Evolutionary conservation across 2,113 vertebrate genomes (phyloP), one percentile per base, ranked within the genome.

Genomic region (Tor tambroides): DNA sequence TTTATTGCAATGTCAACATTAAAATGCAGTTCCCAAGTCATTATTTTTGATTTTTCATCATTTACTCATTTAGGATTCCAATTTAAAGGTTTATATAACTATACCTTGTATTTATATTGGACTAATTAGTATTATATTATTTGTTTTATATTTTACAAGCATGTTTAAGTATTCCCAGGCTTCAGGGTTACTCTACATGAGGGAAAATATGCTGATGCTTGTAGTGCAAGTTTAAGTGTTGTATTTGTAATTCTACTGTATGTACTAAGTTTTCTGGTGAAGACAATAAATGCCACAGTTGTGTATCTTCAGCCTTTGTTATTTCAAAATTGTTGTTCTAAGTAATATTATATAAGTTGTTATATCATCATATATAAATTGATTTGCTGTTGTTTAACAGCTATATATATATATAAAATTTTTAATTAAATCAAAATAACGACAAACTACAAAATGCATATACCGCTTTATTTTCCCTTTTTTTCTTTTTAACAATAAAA

Each of bases 401-500:
- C 6, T 30, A 30, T 67, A 49, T 15, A 49, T 49, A 15, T 49
- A 49, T 49, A 49, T 38, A 38, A 0, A 38, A 41, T 15, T 51
- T 51, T 5, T 17, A 5, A 51, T 15, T 15, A 32, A 30, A 23
- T 30, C 10, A 26, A 10, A 84, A 72, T 54, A 67, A 82, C 0
- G 69, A 86, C 69, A 90, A 54, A 85, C 54, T 23, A 65, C 56
- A 72, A 63, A 49, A 32, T 77, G 56, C 77, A 75, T 79, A 88
- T 35, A 89, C 83, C 84, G 85, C 67, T 88, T 46, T 85, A 83
- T 69, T 83, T 67, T 35, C 63, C 80, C 85, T 87, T 43, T 84
- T 85, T 89, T 83, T 92, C 30, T 75, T 92, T 93, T 90, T 91
- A 90, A 92, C 92, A 95, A 95, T 94, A 95, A 93, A 95, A 94